Base-by-base conservation (phyloP, 1,140 invertebrate species). In the Penaeus vannamei region DNA sequence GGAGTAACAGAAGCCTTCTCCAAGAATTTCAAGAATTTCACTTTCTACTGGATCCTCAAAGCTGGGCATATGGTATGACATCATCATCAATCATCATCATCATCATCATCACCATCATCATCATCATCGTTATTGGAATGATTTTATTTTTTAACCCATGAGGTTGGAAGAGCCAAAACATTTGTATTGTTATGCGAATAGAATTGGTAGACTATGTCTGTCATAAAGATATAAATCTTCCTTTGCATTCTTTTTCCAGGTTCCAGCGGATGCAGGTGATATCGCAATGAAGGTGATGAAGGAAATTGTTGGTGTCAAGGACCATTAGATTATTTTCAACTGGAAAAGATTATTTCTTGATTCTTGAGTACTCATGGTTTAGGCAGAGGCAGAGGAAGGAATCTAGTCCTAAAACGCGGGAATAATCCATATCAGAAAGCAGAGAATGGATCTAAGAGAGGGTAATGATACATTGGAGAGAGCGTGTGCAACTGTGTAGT, bases 1-100 rank as follows among this genome's bases (percentile, higher is more conserved):
- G 87, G 87, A 3, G 83, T 14, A 66, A 89, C 87, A 14, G 72
- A 29, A 77, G 87, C 82, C 64, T 89, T 89, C 53, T 42, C 87
- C 12, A 89, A 89, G 32, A 64, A 82, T 8, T 89, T 84, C 83
- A 89, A 89, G 72, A 89, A 89, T 76, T 89, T 89, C 36, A 85
- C 53, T 5, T 89, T 89, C 76, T 89, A 89, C 72, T 89, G 87
- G 87, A 79, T 89, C 26, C 53, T 89, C 20, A 59, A 89, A 66
- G 87, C 87, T 29, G 87, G 87, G 17, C 87, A 89, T 64, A 89
- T 89, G 87, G 87, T 89, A 59, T 84, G 82, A 26, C 3, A 42
- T 7, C 36, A 42, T 4, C 36, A 42, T 4, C 3, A 42, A 5
- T 42, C 36, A 42, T 42, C 53, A 60, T 60, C 53, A 19, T 85